These are phyloP conservation scores for Thaumetopoea pityocampa DNA, from an alignment of 1,140 invertebrate genomes.

Conservation along the genomic window DNA sequence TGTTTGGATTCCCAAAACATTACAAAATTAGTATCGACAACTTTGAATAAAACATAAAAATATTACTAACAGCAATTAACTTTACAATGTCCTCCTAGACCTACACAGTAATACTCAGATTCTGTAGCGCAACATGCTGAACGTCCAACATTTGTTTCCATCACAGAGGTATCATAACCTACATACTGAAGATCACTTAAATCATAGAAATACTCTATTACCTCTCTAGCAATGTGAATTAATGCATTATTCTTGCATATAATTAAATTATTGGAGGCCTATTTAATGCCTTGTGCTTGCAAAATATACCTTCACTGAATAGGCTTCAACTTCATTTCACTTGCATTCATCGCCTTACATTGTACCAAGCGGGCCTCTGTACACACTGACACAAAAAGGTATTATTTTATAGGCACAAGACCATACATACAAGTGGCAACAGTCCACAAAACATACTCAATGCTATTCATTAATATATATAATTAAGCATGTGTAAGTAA, in stretches of 20 bases:
- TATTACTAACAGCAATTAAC: constrained; percentile 69
- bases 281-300: constrained; percentile 49
- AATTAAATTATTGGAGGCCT: constrained; percentile 50
- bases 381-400: constrained; percentile 63
- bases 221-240: constrained; percentile 58
- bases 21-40: constrained; percentile 68
- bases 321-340: constrained; percentile 42
- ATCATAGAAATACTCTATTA: constrained; percentile 57
- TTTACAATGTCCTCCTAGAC: constrained; percentile 58
- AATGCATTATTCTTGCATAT: constrained; percentile 58
- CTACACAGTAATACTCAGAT: constrained; percentile 72
- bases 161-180: constrained; percentile 67
- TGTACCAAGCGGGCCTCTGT: constrained; percentile 58
- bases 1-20: constrained; percentile 56
- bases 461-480: too few species aligned
- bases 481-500: too few species aligned
- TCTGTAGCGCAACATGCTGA: constrained; percentile 56
- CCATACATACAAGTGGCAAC: constrained; percentile 47
- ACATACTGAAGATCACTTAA: constrained; percentile 50
- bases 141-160: constrained; percentile 59
- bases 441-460: constrained; percentile 41
- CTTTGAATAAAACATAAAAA: constrained; percentile 71
- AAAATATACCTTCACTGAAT: constrained; percentile 54
- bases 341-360: constrained; percentile 68
- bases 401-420: constrained; percentile 57